Evolutionary conservation across 2,113 vertebrate species (phyloP).

Genomic region (Oxygymnocypris stewartii): DNA sequence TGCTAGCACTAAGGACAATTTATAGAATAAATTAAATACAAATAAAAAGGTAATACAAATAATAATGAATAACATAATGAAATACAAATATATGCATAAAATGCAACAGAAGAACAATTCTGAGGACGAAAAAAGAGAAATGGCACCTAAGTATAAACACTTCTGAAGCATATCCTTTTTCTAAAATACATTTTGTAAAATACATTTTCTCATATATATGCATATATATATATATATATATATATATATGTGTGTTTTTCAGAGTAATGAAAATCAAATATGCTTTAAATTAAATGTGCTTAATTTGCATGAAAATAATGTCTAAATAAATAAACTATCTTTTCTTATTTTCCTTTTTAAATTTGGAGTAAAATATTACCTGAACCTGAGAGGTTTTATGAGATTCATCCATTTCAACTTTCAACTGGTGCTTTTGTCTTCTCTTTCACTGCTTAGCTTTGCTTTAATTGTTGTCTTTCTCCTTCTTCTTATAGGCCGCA

Average conservation of each 20-base stretch:
- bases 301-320: neutral
- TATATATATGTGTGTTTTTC: neutral
- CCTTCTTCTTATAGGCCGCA: conserved; percentile 31
- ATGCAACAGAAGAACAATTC: no score
- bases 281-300: neutral
- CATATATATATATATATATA: no score
- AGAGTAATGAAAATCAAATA: neutral
- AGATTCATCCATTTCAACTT: neutral
- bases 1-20: no score
- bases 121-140: no score
- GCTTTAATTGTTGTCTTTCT: conserved; percentile 5
- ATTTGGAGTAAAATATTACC: neutral
- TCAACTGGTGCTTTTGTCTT: neutral
- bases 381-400: neutral
- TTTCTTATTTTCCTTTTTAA: neutral
- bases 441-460: conserved; percentile 1
- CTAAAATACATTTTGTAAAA: no score
- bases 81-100: no score
- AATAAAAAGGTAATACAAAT: no score
- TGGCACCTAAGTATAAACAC: no score
- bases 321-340: neutral
- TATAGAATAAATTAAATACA: no score
- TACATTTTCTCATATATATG: no score
- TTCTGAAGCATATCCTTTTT: no score
- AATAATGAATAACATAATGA: no score